Percentiles rank a stretch among this genome's conserved stretches.
phyloP scores from a whole-genome alignment of 2,797 vertebrate species.

The Mormyrus proboscirostris region DNA sequence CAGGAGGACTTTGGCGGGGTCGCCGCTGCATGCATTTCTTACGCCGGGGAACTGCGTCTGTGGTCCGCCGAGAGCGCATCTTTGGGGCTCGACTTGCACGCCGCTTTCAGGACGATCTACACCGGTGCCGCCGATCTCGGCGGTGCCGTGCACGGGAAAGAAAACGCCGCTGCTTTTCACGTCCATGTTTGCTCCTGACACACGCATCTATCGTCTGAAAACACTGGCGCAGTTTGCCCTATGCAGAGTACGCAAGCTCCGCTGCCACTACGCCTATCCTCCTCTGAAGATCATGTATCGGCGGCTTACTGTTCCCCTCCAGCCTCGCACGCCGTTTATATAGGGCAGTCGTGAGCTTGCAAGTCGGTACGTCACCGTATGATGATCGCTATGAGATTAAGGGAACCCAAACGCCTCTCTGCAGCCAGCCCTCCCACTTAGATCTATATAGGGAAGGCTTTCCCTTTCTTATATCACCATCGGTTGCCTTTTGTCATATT shows the following conservation, averaged over 20 bases:
- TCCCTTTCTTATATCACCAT: not conserved
- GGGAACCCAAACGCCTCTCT: not conserved
- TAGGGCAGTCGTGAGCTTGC: conserved; percentile 11
- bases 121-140: conserved; percentile 47
- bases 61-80: not conserved
- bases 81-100: conserved; percentile 23
- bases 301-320: not conserved
- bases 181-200: conserved; percentile 43
- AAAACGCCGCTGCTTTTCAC: conserved; percentile 55
- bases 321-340: conserved; percentile 27
- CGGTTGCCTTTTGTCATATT: not conserved
- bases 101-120: conserved; percentile 32
- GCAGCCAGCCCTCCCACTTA: not conserved
- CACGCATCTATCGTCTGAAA: conserved; percentile 26
- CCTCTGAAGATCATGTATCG: not conserved
- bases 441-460: not conserved
- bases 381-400: conserved; percentile 6
- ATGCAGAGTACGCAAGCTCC: not conserved
- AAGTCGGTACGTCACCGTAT: conserved; percentile 45
- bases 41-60: conserved; percentile 4
- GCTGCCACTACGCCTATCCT: not conserved
- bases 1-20: not conserved
- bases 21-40: conserved; percentile 5
- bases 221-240: not conserved
- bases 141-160: conserved; percentile 54